phyloP scores from a whole-genome alignment of 2,113 vertebrate species.

The Bubo scandiacus region DNA sequence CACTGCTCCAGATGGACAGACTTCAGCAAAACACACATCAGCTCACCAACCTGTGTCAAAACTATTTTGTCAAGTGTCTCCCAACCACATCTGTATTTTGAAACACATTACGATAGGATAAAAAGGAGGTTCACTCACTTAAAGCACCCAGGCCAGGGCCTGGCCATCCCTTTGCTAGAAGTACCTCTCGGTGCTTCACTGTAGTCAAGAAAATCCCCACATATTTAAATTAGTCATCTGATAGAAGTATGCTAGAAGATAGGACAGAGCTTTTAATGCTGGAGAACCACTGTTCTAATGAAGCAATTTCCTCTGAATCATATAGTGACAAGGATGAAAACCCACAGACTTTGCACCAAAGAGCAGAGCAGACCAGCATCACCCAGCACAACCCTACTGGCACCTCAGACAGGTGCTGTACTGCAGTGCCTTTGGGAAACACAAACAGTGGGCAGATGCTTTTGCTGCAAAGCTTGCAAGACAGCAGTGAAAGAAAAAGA shows the following conservation, averaged over 20 bases:
- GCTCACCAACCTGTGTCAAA: neutral
- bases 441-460: fast-evolving
- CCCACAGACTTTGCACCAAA: neutral
- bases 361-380: neutral
- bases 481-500: neutral
- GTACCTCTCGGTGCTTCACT: fast-evolving
- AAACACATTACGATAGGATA: neutral
- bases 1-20: neutral
- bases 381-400: neutral
- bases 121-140: fast-evolving
- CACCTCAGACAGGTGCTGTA: fast-evolving
- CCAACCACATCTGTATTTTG: neutral
- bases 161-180: neutral
- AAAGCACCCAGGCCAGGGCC: neutral
- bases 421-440: neutral
- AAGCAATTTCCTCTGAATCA: neutral
- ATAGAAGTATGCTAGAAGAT: neutral
- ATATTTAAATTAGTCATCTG: neutral
- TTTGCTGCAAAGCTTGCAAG: neutral
- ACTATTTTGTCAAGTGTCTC: neutral
- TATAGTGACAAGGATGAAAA: neutral
- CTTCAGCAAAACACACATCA: neutral
- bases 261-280: neutral
- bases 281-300: neutral
- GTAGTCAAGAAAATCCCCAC: neutral